Conservation (phyloP, 1,140 invertebrate genomes). For the Manduca sexta region DNA sequence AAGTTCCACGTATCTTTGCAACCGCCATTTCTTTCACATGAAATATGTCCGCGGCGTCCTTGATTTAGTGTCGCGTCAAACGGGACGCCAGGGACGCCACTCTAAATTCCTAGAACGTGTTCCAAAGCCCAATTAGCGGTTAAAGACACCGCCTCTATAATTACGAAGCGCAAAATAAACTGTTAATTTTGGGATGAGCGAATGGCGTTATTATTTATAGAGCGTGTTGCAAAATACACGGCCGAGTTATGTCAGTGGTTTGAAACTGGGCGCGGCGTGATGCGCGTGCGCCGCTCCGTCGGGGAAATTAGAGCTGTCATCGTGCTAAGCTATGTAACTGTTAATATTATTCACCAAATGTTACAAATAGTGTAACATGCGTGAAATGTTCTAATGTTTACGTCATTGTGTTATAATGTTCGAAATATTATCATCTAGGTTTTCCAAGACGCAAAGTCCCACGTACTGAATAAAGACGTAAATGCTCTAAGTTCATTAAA, state of each 20-base stretch:
- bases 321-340: conserved; percentile 1
- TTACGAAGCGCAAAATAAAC: conserved; percentile 51
- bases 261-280: conserved; percentile 7
- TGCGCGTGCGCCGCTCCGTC: neutral
- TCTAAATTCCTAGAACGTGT: conserved; percentile 35
- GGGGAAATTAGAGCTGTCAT: conserved; percentile 23
- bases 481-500: too few species aligned
- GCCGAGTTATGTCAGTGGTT: conserved; percentile 63
- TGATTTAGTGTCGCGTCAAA: conserved; percentile 30
- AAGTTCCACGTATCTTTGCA: neutral
- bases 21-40: conserved; percentile 14
- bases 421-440: too few species aligned
- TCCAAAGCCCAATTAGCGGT: conserved; percentile 58
- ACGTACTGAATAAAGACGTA: too few species aligned
- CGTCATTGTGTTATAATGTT: too few species aligned
- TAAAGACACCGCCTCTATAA: conserved; percentile 62
- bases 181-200: conserved; percentile 49
- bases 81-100: conserved; percentile 20
- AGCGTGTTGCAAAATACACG: conserved; percentile 60
- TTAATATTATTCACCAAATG: too few species aligned
- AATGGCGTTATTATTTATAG: conserved; percentile 54
- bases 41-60: conserved; percentile 41
- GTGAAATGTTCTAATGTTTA: too few species aligned
- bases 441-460: too few species aligned
- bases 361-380: too few species aligned